Conservation (phyloP, 2,888 invertebrate genomes). For the Folsomia manolachei region DNA sequence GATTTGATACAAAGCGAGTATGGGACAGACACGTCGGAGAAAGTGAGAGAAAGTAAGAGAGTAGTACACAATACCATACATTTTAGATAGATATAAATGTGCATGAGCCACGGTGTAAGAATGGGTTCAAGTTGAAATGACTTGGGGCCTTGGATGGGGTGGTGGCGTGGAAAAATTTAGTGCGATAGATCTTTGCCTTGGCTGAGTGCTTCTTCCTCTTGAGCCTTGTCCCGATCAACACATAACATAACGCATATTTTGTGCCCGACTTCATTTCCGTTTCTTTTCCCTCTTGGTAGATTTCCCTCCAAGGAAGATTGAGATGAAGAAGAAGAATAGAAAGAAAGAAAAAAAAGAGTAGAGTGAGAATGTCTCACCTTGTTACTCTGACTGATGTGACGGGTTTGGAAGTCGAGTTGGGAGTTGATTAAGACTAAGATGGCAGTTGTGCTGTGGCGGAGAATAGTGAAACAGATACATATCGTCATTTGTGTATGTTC, state of each 20-base stretch:
- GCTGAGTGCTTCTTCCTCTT: neutral
- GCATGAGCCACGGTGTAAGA: no score
- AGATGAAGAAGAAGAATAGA: no score
- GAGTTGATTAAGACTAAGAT: conserved; percentile 1
- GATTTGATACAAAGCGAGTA: neutral
- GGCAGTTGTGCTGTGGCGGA: neutral
- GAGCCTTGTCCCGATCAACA: neutral
- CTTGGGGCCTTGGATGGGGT: neutral
- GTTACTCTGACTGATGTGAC: neutral
- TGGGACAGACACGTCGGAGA: no score
- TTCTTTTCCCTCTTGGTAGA: neutral
- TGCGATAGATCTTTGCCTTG: neutral
- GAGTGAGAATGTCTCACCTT: neutral
- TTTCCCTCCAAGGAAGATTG: no score
- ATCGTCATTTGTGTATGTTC: neutral
- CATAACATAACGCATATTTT: neutral
- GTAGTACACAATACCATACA: neutral
- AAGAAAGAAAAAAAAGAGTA: no score
- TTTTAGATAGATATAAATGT: no score
- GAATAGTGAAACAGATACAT: neutral
- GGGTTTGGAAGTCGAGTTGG: neutral
- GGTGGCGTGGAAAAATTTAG: neutral
- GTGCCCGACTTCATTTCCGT: neutral
- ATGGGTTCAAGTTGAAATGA: neutral
- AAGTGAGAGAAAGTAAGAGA: conserved; percentile 9